Evolutionary conservation across 2,888 invertebrate species (phyloP).

Genomic region (Sarcophaga rosellei): DNA sequence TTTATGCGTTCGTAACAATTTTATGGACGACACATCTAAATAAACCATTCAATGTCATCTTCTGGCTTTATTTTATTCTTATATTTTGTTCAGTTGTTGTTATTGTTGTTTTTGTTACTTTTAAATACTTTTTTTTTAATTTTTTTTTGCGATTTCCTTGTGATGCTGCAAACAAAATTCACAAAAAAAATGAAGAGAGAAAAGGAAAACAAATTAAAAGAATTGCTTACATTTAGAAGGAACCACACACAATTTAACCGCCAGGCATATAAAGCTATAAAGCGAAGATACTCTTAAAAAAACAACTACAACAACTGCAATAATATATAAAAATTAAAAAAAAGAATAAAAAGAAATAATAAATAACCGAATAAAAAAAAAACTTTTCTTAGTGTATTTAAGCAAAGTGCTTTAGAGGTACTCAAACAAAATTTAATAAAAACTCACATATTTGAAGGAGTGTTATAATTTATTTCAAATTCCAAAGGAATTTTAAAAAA

Average conservation of each 20-base stretch:
- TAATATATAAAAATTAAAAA: background rate
- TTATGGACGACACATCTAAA: slow-evolving; percentile 69
- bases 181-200: no score
- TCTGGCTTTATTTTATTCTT: slow-evolving; percentile 57
- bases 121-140: background rate
- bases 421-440: background rate
- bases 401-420: slow-evolving; percentile 48
- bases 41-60: slow-evolving; percentile 70
- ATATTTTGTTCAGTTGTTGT: slow-evolving; percentile 36
- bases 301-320: slow-evolving; percentile 23
- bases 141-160: background rate
- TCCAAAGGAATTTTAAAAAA: background rate
- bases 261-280: slow-evolving; percentile 56
- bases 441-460: slow-evolving; percentile 26
- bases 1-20: slow-evolving; percentile 68
- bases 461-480: background rate
- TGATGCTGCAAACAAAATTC: background rate
- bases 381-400: slow-evolving; percentile 26
- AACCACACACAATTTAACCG: slow-evolving; percentile 64
- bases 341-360: background rate
- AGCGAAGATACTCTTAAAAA: slow-evolving; percentile 42
- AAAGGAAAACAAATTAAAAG: background rate
- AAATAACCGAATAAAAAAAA: slow-evolving; percentile 9
- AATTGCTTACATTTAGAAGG: slow-evolving; percentile 39
- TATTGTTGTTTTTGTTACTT: background rate